A percentile compares a stretch with the other conserved stretches of the same genome.
Evolutionary conservation across 2,113 vertebrate genomes (phyloP).

Genomic region (Catharus bicknelli): DNA sequence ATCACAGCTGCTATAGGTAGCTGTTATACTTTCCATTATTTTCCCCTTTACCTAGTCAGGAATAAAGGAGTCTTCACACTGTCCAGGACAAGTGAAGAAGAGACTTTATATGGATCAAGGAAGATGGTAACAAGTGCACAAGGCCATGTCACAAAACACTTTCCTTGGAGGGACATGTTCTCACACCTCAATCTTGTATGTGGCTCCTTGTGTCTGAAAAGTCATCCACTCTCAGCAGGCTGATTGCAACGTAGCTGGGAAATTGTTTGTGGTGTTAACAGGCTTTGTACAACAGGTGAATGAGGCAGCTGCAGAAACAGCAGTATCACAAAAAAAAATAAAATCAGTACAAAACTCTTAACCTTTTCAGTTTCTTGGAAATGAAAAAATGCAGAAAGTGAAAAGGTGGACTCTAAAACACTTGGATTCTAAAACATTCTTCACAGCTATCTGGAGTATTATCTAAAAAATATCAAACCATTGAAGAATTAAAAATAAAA

Average conservation of each 20-base stretch:
- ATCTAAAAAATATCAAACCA: neutral
- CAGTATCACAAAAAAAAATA: neutral
- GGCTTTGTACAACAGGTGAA: neutral
- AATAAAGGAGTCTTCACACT: neutral
- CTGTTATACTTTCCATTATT: neutral
- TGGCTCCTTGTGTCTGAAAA: neutral
- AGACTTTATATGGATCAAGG: neutral
- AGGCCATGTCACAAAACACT: rapidly evolving
- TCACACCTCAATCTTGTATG: neutral
- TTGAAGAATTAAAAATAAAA: neutral
- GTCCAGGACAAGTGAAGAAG: neutral
- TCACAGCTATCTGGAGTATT: neutral
- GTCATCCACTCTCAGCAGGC: neutral
- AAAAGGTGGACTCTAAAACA: neutral
- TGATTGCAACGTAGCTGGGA: neutral
- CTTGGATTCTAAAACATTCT: neutral
- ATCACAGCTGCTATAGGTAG: neutral
- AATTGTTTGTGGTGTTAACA: neutral
- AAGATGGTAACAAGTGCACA: neutral
- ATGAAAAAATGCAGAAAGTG: neutral
- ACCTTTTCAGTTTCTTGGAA: neutral
- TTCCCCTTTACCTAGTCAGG: neutral
- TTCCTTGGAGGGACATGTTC: neutral
- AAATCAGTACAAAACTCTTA: neutral
- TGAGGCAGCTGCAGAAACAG: neutral